Evolutionary conservation across 2,113 vertebrate genomes (phyloP), one percentile per base, ranked within the genome.

Genomic region (Psammodynastes pulverulentus): DNA sequence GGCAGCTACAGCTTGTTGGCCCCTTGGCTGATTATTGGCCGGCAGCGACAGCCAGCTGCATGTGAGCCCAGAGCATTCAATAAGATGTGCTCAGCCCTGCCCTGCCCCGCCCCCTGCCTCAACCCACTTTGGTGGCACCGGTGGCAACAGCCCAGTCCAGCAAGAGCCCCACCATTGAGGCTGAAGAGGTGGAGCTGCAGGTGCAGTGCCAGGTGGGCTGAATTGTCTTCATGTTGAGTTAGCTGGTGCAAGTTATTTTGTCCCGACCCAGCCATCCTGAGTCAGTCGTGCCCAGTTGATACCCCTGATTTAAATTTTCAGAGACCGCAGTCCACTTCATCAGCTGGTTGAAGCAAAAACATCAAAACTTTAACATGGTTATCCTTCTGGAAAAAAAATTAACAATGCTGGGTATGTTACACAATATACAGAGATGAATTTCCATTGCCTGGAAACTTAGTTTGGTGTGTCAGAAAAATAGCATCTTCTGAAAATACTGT

Each of bases 71-170:
- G 10, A 4, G 29, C 3, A 1, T n/a, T 12, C 10, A 49, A 49
- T 49, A 23, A 17, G n/a, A n/a, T n/a, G n/a, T n/a, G n/a, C n/a
- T n/a, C n/a, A n/a, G n/a, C n/a, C n/a, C n/a, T n/a, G n/a, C n/a
- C 53, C 13, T 51, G 29, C 3, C 56, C 54, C 3, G 21, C 24
- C 9, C 10, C 24, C n/a, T n/a, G 26, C 54, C 23, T 9, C 3
- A 58, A 0, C 23, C 56, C 24, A 0, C 9, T 58, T 9, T 3
- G 8, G 9, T 9, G 0, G 24, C 2, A 8, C 53, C 6, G 5
- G 21, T 2, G 6, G 2, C 9, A 9, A 3, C 56, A 58, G 24
- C 56, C 9, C 23, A 9, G 56, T 58, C 56, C 56, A 58, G 56
- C 56, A 58, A 24, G 24, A 58, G 56, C 8, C 56, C 56, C 56